Conservation (phyloP, 1,140 invertebrate genomes). For the Gryllus bimaculatus region DNA sequence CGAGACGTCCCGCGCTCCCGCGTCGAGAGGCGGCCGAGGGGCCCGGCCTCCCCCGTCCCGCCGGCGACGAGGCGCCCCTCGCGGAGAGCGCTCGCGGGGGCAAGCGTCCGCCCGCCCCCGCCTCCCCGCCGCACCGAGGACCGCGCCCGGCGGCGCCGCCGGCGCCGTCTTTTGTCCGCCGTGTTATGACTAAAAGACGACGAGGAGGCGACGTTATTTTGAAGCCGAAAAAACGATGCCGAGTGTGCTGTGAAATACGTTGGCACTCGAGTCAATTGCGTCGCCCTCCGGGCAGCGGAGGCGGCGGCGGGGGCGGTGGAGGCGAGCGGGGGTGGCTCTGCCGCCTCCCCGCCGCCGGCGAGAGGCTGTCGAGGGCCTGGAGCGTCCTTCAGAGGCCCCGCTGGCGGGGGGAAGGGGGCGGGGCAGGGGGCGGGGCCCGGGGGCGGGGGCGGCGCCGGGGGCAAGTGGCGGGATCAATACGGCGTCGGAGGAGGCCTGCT, state of each 20-base stretch:
- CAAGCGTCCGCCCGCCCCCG: too few species aligned
- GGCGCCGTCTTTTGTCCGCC: constrained; percentile 16
- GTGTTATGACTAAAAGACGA: constrained; percentile 11
- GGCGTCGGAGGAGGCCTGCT: constrained; percentile 18
- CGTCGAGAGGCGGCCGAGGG: background rate
- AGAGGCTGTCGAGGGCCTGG: constrained; percentile 19
- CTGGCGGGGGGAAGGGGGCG: constrained; percentile 24
- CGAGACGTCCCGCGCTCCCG: too few species aligned
- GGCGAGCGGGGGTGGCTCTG: constrained; percentile 8
- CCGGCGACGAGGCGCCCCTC: too few species aligned
- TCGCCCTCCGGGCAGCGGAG: constrained; percentile 14
- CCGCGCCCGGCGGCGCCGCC: constrained; percentile 15
- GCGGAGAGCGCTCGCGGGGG: background rate
- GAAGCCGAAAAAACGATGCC: background rate
- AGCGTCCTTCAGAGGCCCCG: constrained; percentile 20
- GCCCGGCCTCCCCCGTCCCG: too few species aligned
- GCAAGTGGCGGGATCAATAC: constrained; percentile 24
- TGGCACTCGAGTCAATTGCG: background rate
- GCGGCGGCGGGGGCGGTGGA: constrained; percentile 24
- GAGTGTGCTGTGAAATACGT: background rate
- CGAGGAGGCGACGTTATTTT: background rate
- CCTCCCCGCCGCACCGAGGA: background rate
- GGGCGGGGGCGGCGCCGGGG: constrained; percentile 25
- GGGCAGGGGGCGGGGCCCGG: constrained; percentile 29
- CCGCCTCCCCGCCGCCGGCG: constrained; percentile 12